phyloP scores from a whole-genome alignment of 2,888 invertebrate genomes.

The Liodrosophila aerea region DNA sequence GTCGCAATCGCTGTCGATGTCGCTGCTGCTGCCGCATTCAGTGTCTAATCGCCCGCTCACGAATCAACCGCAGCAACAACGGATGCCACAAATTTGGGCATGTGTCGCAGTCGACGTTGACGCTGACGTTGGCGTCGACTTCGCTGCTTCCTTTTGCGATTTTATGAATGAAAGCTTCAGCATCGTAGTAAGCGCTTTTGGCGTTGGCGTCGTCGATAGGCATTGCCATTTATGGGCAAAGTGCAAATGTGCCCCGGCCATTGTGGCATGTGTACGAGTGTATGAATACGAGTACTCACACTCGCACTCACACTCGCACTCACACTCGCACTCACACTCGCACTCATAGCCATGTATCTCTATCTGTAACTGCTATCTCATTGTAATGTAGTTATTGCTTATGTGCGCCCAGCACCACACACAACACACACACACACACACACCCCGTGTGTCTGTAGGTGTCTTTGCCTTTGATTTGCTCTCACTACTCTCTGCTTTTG shows the following conservation, averaged over 20 bases:
- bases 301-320: too few relatives aligned
- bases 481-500: too few relatives aligned
- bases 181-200: slow-evolving; percentile 57
- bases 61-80: slow-evolving; percentile 63
- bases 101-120: slow-evolving; percentile 59
- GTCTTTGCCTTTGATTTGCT: not conserved
- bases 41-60: slow-evolving; percentile 69
- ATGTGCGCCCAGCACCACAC: slow-evolving; percentile 41
- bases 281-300: slow-evolving; percentile 8
- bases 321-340: too few relatives aligned
- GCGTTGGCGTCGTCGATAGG: slow-evolving; percentile 58
- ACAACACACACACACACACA: slow-evolving; percentile 1
- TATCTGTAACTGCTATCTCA: slow-evolving; percentile 36
- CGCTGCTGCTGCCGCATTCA: slow-evolving; percentile 16
- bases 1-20: not conserved
- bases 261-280: slow-evolving; percentile 44
- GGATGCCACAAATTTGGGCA: slow-evolving; percentile 77
- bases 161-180: slow-evolving; percentile 72
- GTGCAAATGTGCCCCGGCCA: slow-evolving; percentile 63
- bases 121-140: slow-evolving; percentile 27
- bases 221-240: slow-evolving; percentile 73
- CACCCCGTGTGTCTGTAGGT: slow-evolving; percentile 7
- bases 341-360: slow-evolving; percentile 7
- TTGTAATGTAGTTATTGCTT: slow-evolving; percentile 27
- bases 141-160: slow-evolving; percentile 73